Evolutionary conservation across 2,113 vertebrate genomes (phyloP).

Genomic region (Pipra filicauda): DNA sequence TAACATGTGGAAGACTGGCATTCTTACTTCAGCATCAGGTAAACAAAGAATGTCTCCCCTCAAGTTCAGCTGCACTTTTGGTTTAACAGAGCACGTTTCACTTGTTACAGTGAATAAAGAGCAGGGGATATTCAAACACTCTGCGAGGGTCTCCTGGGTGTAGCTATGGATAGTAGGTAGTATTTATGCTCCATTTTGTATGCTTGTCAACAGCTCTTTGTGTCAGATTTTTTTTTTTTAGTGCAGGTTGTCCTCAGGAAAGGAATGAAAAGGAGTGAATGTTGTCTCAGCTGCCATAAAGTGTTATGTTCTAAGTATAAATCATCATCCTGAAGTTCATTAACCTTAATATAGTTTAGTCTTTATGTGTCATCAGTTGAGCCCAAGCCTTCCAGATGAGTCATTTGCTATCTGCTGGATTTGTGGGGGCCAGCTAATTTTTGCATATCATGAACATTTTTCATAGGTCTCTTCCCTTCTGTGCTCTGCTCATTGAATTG

Average conservation of each 20-base stretch:
- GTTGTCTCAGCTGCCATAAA: conserved; percentile 36
- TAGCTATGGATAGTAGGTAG: background rate
- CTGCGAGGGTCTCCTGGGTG: background rate
- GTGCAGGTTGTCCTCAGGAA: conserved; percentile 11
- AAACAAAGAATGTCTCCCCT: background rate
- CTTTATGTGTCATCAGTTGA: conserved; percentile 19
- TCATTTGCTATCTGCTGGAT: background rate
- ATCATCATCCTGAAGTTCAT: conserved; percentile 45
- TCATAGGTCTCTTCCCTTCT: background rate
- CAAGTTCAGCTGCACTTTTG: background rate
- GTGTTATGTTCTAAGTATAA: background rate
- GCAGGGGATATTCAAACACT: background rate
- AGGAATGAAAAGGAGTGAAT: conserved; percentile 1
- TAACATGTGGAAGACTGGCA: background rate
- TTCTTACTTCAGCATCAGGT: background rate
- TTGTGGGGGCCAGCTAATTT: background rate
- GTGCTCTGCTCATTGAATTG: background rate
- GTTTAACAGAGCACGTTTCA: background rate
- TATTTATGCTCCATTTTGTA: conserved; percentile 33
- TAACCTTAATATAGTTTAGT: conserved; percentile 27
- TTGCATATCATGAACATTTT: background rate
- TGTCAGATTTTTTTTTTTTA: background rate
- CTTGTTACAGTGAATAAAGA: background rate
- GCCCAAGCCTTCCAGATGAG: background rate
- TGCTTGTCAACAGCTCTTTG: conserved; percentile 45